Base-by-base conservation (phyloP, 2,113 vertebrate species). In the Neoarius graeffei region DNA sequence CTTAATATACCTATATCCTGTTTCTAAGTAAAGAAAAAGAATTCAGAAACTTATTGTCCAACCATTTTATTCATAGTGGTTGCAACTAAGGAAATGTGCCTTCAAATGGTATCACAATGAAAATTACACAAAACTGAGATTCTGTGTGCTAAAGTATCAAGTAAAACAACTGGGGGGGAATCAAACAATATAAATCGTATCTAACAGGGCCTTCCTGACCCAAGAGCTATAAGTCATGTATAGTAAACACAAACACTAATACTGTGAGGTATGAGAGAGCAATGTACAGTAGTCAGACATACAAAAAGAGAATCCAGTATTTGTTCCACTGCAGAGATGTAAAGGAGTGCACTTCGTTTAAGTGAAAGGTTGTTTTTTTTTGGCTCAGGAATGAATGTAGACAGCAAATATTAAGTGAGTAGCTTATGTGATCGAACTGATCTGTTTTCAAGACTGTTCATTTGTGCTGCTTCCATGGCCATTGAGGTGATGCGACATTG, bases 401-500 rank as follows among this genome's bases (percentile, higher is more conserved):
- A 83, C 1, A 67, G 62, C 62, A 83, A 5, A 52, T 35, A n/a
- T 27, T n/a, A 56, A 76, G 35, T 7, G 48, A 54, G 50, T 79
- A 56, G 76, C 76, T 80, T 27, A 56, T 56, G 85, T 56, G 42
- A 74, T 85, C 56, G 15, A 88, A 91, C 82, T 80, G 54, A 82
- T 87, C 85, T 69, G 5, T 66, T 81, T 81, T 81, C 15, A 60
- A 56, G 95, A 77, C 25, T 96, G 96, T 86, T 97, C 96, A 0
- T 93, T 23, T 0, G 95, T 90, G 3, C 92, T 94, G 0, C 90
- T 90, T 88, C 96, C 94, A 0, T 98, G 96, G 88, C 97, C 97
- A 0, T 97, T 96, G 85, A 97, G 88, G n/a, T 97, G 97, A 54
- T 93, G 94, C 0, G 94, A 90, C 84, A 94, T 91, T 69, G 20